Evolutionary conservation across 2,113 vertebrate genomes (phyloP).

Genomic region (Carettochelys insculpta): DNA sequence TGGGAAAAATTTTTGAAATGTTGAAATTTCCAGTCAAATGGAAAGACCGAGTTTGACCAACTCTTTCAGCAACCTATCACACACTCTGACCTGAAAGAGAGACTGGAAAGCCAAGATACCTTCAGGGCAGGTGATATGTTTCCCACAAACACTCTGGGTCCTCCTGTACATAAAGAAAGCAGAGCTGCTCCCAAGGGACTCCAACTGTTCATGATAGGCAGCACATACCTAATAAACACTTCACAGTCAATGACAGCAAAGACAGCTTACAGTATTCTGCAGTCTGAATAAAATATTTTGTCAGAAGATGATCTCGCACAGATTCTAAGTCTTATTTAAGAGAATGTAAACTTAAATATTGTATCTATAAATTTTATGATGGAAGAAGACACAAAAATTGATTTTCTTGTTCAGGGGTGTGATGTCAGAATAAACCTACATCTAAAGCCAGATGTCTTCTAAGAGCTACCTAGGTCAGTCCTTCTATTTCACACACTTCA

Average conservation of each 20-base stretch:
- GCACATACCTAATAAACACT: constrained; percentile 15
- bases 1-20: background rate
- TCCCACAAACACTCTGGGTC: background rate
- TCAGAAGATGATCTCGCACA: background rate
- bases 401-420: background rate
- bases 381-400: background rate
- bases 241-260: background rate
- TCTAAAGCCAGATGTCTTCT: background rate
- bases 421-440: background rate
- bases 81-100: rapidly evolving
- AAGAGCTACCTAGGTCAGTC: too few species aligned
- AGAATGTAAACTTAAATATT: background rate
- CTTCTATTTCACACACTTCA: background rate
- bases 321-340: constrained; percentile 16
- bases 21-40: background rate
- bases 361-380: background rate
- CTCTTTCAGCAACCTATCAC: rapidly evolving
- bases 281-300: background rate
- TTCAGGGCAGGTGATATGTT: background rate
- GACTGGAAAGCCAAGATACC: background rate
- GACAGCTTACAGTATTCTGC: background rate
- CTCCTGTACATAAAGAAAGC: background rate
- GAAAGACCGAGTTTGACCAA: background rate
- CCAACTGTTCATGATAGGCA: constrained; percentile 50
- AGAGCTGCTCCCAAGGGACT: constrained; percentile 10